Conservation (phyloP, 2,113 vertebrate species). For the Osmerus mordax region DNA sequence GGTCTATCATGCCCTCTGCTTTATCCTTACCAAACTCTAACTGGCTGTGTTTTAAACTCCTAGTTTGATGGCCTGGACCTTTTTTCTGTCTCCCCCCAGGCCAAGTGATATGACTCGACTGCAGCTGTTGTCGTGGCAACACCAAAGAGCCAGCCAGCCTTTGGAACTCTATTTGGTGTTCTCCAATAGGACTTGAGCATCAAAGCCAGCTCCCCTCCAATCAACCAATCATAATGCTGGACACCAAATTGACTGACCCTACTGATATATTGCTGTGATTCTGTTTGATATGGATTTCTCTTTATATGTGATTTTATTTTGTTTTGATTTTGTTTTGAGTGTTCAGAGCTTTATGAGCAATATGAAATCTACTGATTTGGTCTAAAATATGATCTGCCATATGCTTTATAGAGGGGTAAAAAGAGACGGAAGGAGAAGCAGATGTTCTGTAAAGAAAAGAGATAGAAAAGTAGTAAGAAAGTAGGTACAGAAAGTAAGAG, state of each 20-base stretch:
- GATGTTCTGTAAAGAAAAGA: neutral
- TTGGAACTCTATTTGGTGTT: conserved; percentile 6
- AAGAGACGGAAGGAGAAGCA: neutral
- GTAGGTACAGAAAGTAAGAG: neutral
- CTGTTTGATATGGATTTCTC: conserved; percentile 35
- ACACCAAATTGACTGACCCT: conserved; percentile 54
- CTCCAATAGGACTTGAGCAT: conserved; percentile 30
- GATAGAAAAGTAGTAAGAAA: neutral
- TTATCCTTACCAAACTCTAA: neutral
- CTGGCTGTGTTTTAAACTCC: neutral
- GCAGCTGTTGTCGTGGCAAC: conserved; percentile 29
- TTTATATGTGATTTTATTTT: conserved; percentile 45
- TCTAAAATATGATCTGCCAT: conserved; percentile 34
- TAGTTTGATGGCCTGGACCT: neutral
- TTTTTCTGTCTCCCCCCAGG: conserved; percentile 25
- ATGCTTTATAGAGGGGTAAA: conserved; percentile 18
- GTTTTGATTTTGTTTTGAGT: conserved; percentile 38
- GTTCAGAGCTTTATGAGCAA: conserved; percentile 36
- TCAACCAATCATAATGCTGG: conserved; percentile 65
- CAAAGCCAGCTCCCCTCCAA: conserved; percentile 21
- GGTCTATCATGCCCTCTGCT: neutral
- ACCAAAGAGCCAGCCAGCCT: conserved; percentile 45
- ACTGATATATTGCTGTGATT: conserved; percentile 63
- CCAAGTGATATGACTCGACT: conserved; percentile 17
- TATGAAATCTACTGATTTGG: conserved; percentile 60